Conservation (phyloP, 1,140 invertebrate species). For the Danaus melanippus region DNA sequence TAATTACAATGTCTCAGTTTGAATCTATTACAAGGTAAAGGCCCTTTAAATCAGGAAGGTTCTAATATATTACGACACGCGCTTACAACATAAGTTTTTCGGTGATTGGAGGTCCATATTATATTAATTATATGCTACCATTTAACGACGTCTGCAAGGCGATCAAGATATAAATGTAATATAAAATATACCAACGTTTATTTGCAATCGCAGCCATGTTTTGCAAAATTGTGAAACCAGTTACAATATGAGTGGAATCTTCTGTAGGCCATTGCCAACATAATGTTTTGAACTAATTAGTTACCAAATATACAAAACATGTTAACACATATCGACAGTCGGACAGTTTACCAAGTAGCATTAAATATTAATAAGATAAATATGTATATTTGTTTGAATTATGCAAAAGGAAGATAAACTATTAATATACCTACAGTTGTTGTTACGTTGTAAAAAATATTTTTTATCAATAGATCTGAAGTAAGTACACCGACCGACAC, state of each 20-base stretch:
- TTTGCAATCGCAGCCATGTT: conserved; percentile 28
- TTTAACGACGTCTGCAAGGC: conserved; percentile 14
- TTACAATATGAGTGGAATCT: conserved; percentile 30
- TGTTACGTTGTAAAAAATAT: no score
- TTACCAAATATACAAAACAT: conserved; percentile 5
- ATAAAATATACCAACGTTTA: conserved; percentile 28
- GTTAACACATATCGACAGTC: background rate
- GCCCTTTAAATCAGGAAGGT: conserved; percentile 7
- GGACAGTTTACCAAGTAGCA: background rate
- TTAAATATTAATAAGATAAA: background rate
- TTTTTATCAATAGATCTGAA: no score
- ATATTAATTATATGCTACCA: conserved; percentile 10
- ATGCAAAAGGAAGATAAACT: no score
- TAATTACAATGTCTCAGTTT: background rate
- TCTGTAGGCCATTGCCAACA: conserved; percentile 34
- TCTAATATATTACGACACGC: conserved; percentile 1
- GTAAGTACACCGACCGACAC: no score
- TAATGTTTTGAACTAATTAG: conserved; percentile 9
- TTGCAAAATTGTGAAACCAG: conserved; percentile 31
- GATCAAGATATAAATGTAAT: conserved; percentile 24
- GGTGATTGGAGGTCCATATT: conserved; percentile 9
- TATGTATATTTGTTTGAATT: conserved; percentile 1
- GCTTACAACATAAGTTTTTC: conserved; percentile 6
- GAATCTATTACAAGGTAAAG: conserved; percentile 6
- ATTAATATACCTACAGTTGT: no score